A percentile compares a stretch with the other conserved stretches of the same genome.
phyloP scores from a whole-genome alignment of 2,113 vertebrate species.

The Nematolebias whitei region DNA sequence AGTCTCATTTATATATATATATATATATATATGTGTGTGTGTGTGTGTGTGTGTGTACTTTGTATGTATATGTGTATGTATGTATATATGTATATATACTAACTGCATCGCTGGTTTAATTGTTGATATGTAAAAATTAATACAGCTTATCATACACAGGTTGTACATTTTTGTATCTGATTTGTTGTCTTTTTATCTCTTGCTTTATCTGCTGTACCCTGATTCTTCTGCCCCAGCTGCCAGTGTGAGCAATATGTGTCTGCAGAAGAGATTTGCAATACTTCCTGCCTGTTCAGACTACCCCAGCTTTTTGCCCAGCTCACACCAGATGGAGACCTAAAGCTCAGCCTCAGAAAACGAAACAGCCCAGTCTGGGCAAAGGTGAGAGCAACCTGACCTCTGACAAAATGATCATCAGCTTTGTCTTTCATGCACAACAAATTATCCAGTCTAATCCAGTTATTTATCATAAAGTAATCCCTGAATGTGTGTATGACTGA shows the following conservation, averaged over 20 bases:
- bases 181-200: constrained; percentile 9
- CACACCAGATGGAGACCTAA: constrained; percentile 75
- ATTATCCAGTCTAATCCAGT: constrained; percentile 6
- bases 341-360: constrained; percentile 74
- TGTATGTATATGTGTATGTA: no score
- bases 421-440: neutral
- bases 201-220: constrained; percentile 7
- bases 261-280: constrained; percentile 88
- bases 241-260: constrained; percentile 86
- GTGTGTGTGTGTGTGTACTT: no score
- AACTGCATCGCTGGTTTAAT: neutral
- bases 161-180: neutral
- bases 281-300: constrained; percentile 82
- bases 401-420: constrained; percentile 24
- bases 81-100: no score
- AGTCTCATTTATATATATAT: constrained; percentile 54
- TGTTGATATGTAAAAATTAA: neutral
- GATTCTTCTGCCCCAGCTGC: constrained; percentile 76
- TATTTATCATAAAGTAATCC: constrained; percentile 12
- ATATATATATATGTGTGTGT: no score
- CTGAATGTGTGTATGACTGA: neutral
- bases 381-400: constrained; percentile 38
- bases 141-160: neutral
- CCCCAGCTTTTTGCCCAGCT: constrained; percentile 81
- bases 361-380: constrained; percentile 61